Percentiles rank a stretch among this genome's conserved stretches.
These are phyloP conservation scores for Ceyx melanurus DNA, from an alignment of 2,113 vertebrate genomes.

Conservation along the genomic window DNA sequence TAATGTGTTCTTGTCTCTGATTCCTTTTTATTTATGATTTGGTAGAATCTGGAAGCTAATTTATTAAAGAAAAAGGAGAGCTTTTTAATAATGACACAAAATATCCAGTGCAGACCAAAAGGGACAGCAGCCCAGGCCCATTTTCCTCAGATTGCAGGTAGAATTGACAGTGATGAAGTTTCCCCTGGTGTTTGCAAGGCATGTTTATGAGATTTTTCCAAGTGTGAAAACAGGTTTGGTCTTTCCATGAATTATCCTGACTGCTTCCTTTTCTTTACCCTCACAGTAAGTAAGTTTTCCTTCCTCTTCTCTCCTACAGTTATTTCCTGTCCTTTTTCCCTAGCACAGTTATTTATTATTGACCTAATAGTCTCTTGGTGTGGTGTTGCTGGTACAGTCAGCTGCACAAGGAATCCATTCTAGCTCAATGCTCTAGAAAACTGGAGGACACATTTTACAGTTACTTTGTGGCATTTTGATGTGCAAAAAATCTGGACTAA, in stretches of 20 bases:
- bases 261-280: slow-evolving; percentile 13
- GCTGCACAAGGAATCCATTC: background rate
- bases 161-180: background rate
- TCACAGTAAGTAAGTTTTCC: background rate
- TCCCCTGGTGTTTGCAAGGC: background rate
- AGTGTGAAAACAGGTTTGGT: background rate
- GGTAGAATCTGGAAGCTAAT: background rate
- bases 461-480: slow-evolving; percentile 31
- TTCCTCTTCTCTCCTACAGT: background rate
- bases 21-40: background rate
- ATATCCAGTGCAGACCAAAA: background rate
- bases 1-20: background rate
- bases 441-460: background rate
- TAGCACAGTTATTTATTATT: background rate
- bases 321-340: slow-evolving; percentile 6
- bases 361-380: background rate
- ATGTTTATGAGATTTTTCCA: background rate
- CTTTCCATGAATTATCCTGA: slow-evolving; percentile 27
- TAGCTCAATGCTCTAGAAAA: background rate
- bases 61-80: background rate
- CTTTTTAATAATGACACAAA: background rate
- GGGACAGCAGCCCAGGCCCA: background rate
- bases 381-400: background rate
- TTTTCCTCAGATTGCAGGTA: background rate
- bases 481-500: slow-evolving; percentile 19